Evolutionary conservation across 2,797 vertebrate species (phyloP).

Genomic region (Spinibarbus caldwelli): DNA sequence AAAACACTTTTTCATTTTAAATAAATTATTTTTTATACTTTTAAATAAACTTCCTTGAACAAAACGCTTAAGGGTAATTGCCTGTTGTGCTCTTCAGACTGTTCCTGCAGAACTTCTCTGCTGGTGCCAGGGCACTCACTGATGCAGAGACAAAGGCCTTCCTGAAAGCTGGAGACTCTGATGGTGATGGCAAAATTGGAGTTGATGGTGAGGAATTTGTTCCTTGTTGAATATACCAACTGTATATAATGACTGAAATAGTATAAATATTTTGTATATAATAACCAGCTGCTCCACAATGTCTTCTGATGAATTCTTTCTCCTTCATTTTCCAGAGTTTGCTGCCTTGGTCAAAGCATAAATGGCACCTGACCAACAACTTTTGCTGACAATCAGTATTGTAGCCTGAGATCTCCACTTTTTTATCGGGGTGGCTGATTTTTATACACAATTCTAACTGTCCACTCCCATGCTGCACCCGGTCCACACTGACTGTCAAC

Average conservation of each 20-base stretch:
- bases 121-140: slow-evolving; percentile 69
- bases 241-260: not conserved
- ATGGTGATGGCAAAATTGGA: slow-evolving; percentile 73
- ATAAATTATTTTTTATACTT: not conserved
- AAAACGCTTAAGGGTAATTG: not conserved
- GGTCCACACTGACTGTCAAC: slow-evolving; percentile 78
- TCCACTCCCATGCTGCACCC: slow-evolving; percentile 68
- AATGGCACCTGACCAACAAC: slow-evolving; percentile 74
- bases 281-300: not conserved
- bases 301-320: slow-evolving; percentile 24
- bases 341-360: slow-evolving; percentile 74
- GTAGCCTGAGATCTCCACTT: slow-evolving; percentile 70
- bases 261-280: not conserved
- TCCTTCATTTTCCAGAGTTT: slow-evolving; percentile 72
- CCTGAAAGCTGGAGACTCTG: slow-evolving; percentile 68
- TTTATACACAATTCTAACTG: slow-evolving; percentile 76
- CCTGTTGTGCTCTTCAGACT: slow-evolving; percentile 56
- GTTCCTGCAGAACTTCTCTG: slow-evolving; percentile 72
- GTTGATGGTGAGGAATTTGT: slow-evolving; percentile 61
- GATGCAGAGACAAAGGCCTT: slow-evolving; percentile 71
- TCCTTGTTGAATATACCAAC: not conserved
- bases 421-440: slow-evolving; percentile 66
- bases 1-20: not conserved
- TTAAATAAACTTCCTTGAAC: not conserved
- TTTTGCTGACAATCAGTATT: slow-evolving; percentile 77